phyloP scores from a whole-genome alignment of 2,888 invertebrate genomes.

The Lomographa bimaculata region DNA sequence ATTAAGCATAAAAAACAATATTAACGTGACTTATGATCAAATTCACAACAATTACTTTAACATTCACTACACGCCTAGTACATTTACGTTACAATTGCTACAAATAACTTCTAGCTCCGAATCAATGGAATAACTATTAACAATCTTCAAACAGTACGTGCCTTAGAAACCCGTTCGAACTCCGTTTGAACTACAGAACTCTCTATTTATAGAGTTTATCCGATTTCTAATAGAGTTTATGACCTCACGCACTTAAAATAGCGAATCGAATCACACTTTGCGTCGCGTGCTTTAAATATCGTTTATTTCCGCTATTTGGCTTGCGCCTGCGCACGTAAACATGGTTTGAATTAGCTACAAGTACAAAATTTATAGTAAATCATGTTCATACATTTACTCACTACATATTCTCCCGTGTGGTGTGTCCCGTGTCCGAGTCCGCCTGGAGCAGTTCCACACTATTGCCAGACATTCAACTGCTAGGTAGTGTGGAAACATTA shows the following conservation, averaged over 20 bases:
- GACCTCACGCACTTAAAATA: conserved; percentile 59
- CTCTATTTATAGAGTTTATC: conserved; percentile 17
- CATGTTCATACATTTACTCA: not conserved
- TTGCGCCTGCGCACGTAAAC: conserved; percentile 19
- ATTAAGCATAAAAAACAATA: too few relatives aligned
- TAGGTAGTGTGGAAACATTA: too few relatives aligned
- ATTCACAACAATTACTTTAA: too few relatives aligned
- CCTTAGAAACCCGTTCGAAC: not conserved
- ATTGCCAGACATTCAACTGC: too few relatives aligned
- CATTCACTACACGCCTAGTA: too few relatives aligned
- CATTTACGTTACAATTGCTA: too few relatives aligned
- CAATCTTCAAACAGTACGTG: not conserved
- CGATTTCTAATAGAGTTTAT: conserved; percentile 38
- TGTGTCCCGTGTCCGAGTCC: too few relatives aligned
- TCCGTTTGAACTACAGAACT: conserved; percentile 5
- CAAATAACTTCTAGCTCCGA: too few relatives aligned
- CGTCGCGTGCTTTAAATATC: conserved; percentile 26
- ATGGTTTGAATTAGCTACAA: not conserved
- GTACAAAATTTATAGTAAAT: conserved; percentile 3
- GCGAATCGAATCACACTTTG: conserved; percentile 32
- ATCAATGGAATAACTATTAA: too few relatives aligned
- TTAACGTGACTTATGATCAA: too few relatives aligned
- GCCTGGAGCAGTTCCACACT: too few relatives aligned
- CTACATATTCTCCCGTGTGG: not conserved
- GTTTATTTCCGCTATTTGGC: conserved; percentile 42